phyloP scores from a whole-genome alignment of 2,113 vertebrate genomes.

The Pterocles orientalis region DNA sequence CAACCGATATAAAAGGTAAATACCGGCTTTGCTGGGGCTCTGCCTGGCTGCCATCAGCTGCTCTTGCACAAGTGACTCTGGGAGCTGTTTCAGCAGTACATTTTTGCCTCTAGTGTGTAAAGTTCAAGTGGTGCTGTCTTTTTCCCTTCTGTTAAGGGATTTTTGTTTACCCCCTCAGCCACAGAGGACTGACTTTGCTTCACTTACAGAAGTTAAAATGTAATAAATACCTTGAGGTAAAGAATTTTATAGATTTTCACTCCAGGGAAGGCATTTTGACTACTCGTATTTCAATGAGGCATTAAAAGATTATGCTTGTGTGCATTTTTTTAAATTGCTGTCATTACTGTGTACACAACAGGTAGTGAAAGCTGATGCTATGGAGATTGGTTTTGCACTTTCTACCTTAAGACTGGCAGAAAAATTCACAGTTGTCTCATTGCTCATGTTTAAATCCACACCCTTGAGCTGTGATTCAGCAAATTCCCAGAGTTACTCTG shows the following conservation, averaged over 20 bases:
- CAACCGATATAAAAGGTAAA: neutral
- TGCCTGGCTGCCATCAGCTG: neutral
- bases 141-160: neutral
- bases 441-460: neutral
- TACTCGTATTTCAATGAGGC: neutral
- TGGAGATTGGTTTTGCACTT: neutral
- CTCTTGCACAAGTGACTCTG: neutral
- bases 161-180: neutral
- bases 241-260: neutral
- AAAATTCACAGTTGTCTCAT: neutral
- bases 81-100: neutral
- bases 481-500: neutral
- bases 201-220: neutral
- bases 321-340: neutral
- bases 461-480: constrained; percentile 55
- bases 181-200: neutral
- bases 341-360: neutral
- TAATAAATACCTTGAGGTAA: neutral
- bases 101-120: neutral
- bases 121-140: neutral
- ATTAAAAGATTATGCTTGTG: neutral
- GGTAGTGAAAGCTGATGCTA: neutral
- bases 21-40: neutral
- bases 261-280: neutral
- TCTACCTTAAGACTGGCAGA: neutral